Conservation (phyloP, 2,113 vertebrate genomes). For the Sprattus sprattus region DNA sequence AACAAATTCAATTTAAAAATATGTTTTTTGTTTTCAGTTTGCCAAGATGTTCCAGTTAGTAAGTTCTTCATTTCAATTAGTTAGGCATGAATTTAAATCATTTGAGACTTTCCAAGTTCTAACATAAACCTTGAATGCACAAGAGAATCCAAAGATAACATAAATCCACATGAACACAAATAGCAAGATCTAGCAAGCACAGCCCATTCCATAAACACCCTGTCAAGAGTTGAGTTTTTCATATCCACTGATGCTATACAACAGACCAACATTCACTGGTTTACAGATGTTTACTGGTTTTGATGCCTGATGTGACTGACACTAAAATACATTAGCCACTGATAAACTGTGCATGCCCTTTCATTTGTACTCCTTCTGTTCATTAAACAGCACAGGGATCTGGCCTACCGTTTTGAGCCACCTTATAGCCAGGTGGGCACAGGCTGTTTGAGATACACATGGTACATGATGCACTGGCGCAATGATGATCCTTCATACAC, state of each 20-base stretch:
- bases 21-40: neutral
- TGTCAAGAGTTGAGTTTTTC: no score
- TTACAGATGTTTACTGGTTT: no score
- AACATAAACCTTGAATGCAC: neutral
- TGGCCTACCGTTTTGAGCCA: slow-evolving; percentile 46
- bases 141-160: neutral
- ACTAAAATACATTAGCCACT: neutral
- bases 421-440: slow-evolving; percentile 51
- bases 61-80: neutral
- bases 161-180: neutral
- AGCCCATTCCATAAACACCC: neutral
- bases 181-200: no score
- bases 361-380: neutral
- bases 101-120: neutral
- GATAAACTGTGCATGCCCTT: neutral
- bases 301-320: neutral
- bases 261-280: no score
- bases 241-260: no score
- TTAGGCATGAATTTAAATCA: neutral
- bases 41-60: neutral
- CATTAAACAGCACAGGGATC: neutral
- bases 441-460: slow-evolving; percentile 48
- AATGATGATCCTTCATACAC: slow-evolving; percentile 61
- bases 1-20: no score
- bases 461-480: slow-evolving; percentile 36